Evolutionary conservation across 2,888 invertebrate species (phyloP), one percentile per base, ranked within the genome.

Genomic region (Drosophila lutescens): DNA sequence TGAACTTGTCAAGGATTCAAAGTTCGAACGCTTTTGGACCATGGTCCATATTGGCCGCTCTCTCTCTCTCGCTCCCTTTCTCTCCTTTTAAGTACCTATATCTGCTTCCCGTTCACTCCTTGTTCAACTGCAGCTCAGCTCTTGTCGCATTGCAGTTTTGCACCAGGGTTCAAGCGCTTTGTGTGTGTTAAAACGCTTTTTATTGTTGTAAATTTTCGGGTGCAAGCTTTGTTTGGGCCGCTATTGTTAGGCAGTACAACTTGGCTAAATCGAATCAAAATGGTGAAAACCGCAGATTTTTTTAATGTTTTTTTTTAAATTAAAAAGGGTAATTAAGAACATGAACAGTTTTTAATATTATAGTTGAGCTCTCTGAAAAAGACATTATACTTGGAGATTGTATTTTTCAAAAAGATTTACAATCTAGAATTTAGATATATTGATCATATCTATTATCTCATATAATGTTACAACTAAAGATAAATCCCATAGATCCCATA

Each of bases 101-200:
- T 44, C 38, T 55, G 63, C 53, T 47, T 61, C 43, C 30, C 17
- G 47, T 44, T 38, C 41, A 10, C 5, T 38, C 46, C 56, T 56
- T 34, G 46, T 55, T 62, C 53, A 60, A 53, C 59, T 34, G 59
- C 60, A 40, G 74, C 67, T 74, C 68, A 73, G 57, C 77, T 58
- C 73, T 70, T 79, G 87, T 73, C 85, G 84, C 84, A 85, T 75
- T 86, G 84, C 85, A 85, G 87, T 82, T 82, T 72, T 66, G 71
- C 26, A 26, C 54, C 74, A 59, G 71, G 67, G 76, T 69, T 79
- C 84, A 79, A 76, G 71, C 69, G 81, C 78, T 81, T 79, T 81
- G 75, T 81, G 70, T 75, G 80, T 77, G 79, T 69, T 86, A 87
- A 85, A 85, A 80, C 82, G 73, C 77, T 75, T 79, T 82, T 85